Evolutionary conservation across 2,797 vertebrate species (phyloP).

Genomic region (Huso huso): DNA sequence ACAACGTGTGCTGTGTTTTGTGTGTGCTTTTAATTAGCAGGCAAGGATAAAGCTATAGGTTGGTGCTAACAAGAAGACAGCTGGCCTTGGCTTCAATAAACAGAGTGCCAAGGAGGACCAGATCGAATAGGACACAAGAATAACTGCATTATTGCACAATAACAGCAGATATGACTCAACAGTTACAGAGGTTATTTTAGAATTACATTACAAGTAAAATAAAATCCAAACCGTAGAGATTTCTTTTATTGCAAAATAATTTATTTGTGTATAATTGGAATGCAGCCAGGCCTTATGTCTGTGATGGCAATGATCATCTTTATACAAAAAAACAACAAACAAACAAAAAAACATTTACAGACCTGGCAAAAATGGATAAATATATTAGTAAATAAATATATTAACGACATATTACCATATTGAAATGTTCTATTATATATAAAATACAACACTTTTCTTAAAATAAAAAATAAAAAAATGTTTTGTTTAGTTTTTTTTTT

Average conservation of each 20-base stretch:
- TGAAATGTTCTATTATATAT: conserved; percentile 88
- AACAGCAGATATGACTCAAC: too few species aligned
- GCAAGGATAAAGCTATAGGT: too few species aligned
- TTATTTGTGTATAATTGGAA: conserved; percentile 74
- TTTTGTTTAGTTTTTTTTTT: conserved; percentile 60
- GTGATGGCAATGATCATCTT: conserved; percentile 59
- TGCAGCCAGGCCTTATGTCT: conserved; percentile 66
- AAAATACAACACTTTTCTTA: conserved; percentile 87
- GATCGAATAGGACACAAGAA: too few species aligned
- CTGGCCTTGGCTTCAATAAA: too few species aligned
- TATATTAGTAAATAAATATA: conserved; percentile 99
- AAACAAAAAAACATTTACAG: conserved; percentile 41
- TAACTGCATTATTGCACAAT: too few species aligned
- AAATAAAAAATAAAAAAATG: neutral
- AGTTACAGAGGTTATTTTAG: too few species aligned
- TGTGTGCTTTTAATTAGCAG: too few species aligned
- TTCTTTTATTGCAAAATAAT: conserved; percentile 68
- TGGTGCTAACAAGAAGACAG: too few species aligned
- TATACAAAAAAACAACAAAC: conserved; percentile 45
- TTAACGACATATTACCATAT: conserved; percentile 88
- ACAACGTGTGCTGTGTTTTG: too few species aligned
- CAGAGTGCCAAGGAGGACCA: too few species aligned
- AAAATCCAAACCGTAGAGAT: too few species aligned
- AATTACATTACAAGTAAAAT: too few species aligned
- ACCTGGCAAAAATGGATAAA: conserved; percentile 86